phyloP scores from a whole-genome alignment of 2,888 invertebrate genomes.

The Cosmorhoe ocellata region DNA sequence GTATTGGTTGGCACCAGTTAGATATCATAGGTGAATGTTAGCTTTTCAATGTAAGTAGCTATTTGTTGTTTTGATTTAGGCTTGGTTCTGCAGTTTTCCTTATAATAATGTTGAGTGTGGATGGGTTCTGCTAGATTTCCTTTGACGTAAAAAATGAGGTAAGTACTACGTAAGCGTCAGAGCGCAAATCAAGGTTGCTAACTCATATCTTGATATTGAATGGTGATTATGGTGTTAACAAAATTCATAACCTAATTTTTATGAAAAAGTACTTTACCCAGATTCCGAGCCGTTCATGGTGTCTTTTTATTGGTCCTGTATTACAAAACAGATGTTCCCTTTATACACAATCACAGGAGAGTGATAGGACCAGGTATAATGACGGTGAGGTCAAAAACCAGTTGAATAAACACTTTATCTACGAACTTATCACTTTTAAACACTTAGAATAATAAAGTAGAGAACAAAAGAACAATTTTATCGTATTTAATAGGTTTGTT shows the following conservation, averaged over 20 bases:
- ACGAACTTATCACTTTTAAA: conserved; percentile 58
- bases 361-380: conserved; percentile 58
- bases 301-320: conserved; percentile 46
- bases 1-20: too few relatives aligned
- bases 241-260: background rate
- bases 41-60: too few relatives aligned
- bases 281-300: conserved; percentile 91
- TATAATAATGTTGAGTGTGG: too few relatives aligned
- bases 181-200: too few relatives aligned
- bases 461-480: conserved; percentile 62
- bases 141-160: too few relatives aligned
- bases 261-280: conserved; percentile 82
- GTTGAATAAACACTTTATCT: conserved; percentile 53
- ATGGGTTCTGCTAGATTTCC: too few relatives aligned
- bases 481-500: conserved; percentile 56
- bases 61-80: too few relatives aligned
- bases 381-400: conserved; percentile 49
- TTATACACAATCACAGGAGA: conserved; percentile 49
- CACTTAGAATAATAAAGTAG: conserved; percentile 64
- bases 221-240: background rate
- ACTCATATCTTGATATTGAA: too few relatives aligned
- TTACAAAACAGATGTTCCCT: conserved; percentile 46
- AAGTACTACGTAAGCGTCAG: too few relatives aligned
- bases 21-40: too few relatives aligned
- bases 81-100: too few relatives aligned